A percentile compares a stretch with the other conserved stretches of the same genome.
These are phyloP conservation scores for Cheilosia vernalis DNA, from an alignment of 2,888 invertebrate species.

Conservation along the genomic window DNA sequence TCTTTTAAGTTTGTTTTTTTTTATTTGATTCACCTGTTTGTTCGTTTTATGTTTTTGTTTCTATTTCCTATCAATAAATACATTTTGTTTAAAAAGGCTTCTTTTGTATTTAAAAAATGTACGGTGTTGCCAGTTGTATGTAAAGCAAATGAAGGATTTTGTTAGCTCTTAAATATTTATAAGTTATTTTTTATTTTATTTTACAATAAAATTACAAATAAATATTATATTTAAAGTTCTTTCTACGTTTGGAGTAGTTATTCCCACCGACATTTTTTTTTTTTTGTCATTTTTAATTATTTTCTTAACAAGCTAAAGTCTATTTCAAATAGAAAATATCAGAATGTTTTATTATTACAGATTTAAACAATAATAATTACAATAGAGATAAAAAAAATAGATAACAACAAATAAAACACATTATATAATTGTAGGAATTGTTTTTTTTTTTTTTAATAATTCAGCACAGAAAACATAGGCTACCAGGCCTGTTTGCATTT, in stretches of 20 bases:
- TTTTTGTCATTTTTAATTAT: slow-evolving; percentile 12
- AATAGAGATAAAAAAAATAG: slow-evolving; percentile 44
- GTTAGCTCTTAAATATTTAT: slow-evolving; percentile 44
- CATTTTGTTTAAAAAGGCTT: slow-evolving; percentile 50
- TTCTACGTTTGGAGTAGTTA: slow-evolving; percentile 60
- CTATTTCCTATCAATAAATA: slow-evolving; percentile 57
- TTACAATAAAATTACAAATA: slow-evolving; percentile 73
- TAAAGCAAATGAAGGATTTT: slow-evolving; percentile 47
- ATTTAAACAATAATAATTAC: slow-evolving; percentile 55
- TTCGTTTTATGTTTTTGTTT: slow-evolving; percentile 14
- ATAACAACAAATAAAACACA: slow-evolving; percentile 68
- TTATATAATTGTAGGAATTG: slow-evolving; percentile 68
- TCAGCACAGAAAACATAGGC: slow-evolving; percentile 61
- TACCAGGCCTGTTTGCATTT: slow-evolving; percentile 24
- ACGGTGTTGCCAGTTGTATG: slow-evolving; percentile 54
- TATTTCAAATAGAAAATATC: slow-evolving; percentile 73
- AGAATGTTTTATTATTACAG: slow-evolving; percentile 66
- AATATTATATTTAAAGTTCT: slow-evolving; percentile 67
- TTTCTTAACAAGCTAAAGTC: slow-evolving; percentile 62
- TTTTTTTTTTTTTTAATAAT: slow-evolving; percentile 57
- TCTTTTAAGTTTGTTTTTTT: slow-evolving; percentile 15
- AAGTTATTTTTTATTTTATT: slow-evolving; percentile 66
- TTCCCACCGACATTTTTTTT: slow-evolving; percentile 59
- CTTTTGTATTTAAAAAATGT: slow-evolving; percentile 28
- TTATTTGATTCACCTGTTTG: slow-evolving; percentile 63